phyloP scores from a whole-genome alignment of 92 coral and sea anemone genomes.

The Pocillopora meandrina region DNA sequence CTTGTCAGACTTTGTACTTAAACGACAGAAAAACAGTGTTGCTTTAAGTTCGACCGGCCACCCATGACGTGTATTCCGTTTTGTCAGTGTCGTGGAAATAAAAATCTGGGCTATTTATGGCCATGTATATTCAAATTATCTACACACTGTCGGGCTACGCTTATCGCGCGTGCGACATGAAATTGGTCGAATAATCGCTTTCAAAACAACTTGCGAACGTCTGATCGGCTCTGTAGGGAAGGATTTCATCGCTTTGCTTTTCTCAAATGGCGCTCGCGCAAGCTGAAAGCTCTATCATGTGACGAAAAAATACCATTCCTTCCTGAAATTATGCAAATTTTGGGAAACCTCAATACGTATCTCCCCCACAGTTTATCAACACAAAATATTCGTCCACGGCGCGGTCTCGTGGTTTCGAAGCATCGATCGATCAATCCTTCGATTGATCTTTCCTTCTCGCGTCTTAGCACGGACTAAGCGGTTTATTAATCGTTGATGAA shows the following conservation, averaged over 20 bases:
- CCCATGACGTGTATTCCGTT: conserved; percentile 51
- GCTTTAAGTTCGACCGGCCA: conserved; percentile 50
- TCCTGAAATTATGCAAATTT: conserved; percentile 79
- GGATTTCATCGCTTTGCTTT: neutral
- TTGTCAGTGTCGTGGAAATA: conserved; percentile 28
- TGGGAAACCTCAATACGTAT: conserved; percentile 52
- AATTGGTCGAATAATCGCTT: conserved; percentile 17
- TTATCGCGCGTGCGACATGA: conserved; percentile 30
- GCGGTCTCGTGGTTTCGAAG: conserved; percentile 48
- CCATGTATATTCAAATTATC: conserved; percentile 41
- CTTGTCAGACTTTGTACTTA: conserved; percentile 3
- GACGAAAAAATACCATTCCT: conserved; percentile 69
- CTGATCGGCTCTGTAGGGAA: neutral
- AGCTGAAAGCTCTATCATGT: conserved; percentile 52
- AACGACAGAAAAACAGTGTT: conserved; percentile 15
- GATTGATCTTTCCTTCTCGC: conserved; percentile 30
- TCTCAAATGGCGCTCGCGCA: conserved; percentile 1
- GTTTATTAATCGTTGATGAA: conserved; percentile 34
- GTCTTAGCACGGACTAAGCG: conserved; percentile 31
- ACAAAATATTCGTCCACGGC: conserved; percentile 38
- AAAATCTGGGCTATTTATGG: conserved; percentile 43
- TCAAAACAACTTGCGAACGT: neutral
- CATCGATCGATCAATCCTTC: conserved; percentile 39
- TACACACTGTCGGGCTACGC: conserved; percentile 19
- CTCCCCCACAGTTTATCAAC: conserved; percentile 55